phyloP scores from a whole-genome alignment of 2,888 invertebrate genomes.

The Cetonia aurata region DNA sequence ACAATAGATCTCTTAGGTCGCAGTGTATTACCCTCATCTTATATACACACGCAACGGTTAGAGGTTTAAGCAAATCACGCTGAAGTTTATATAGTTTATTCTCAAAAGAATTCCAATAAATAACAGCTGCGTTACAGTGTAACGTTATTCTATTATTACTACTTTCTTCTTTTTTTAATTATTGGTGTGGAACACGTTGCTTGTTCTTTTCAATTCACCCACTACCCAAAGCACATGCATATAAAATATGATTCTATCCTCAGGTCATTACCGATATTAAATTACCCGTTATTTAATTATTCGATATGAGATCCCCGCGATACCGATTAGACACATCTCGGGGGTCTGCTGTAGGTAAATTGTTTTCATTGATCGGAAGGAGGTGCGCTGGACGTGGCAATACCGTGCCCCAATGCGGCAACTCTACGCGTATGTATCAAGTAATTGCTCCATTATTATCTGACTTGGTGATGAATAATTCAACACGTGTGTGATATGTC shows the following conservation, averaged over 20 bases:
- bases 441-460: conserved; percentile 38
- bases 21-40: too few species aligned
- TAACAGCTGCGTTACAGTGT: too few species aligned
- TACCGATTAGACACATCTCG: conserved; percentile 6
- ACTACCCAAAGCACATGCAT: neutral
- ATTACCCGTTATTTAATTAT: conserved; percentile 40
- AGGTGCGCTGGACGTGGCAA: conserved; percentile 8
- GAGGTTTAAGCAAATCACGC: too few species aligned
- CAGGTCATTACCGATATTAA: conserved; percentile 32
- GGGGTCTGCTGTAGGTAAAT: conserved; percentile 37
- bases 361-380: conserved; percentile 32
- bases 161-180: neutral
- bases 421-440: conserved; percentile 26
- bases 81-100: too few species aligned
- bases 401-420: conserved; percentile 2
- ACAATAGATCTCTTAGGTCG: too few species aligned
- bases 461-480: conserved; percentile 38
- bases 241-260: conserved; percentile 14
- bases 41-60: too few species aligned
- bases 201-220: neutral
- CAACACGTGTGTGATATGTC: conserved; percentile 39
- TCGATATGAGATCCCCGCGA: conserved; percentile 16
- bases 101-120: too few species aligned
- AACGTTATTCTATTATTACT: too few species aligned
- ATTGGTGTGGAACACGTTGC: neutral